phyloP scores from a whole-genome alignment of 2,113 vertebrate genomes.

The Varanus salvator region DNA sequence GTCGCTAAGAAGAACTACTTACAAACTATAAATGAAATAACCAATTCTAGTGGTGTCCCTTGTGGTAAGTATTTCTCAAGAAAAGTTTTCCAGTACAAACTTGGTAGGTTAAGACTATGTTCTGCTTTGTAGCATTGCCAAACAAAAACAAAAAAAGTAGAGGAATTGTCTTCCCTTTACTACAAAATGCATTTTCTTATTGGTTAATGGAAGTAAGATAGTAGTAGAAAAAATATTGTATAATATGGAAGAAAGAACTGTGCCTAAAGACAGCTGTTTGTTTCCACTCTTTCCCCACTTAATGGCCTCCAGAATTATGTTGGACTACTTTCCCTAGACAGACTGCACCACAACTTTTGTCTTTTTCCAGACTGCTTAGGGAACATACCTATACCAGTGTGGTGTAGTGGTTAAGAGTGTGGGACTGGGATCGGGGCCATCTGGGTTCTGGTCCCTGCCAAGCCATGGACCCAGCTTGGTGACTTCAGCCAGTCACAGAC shows the following conservation, averaged over 20 bases:
- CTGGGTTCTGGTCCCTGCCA: too few species aligned
- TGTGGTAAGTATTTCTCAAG: not conserved
- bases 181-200: not conserved
- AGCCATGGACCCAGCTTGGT: too few species aligned
- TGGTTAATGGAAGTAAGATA: not conserved
- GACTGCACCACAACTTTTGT: too few species aligned
- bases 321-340: too few species aligned
- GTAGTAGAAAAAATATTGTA: not conserved
- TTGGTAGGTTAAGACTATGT: not conserved
- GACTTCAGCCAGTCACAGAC: too few species aligned
- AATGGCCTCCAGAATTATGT: too few species aligned
- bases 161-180: not conserved
- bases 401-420: too few species aligned
- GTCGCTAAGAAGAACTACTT: constrained; percentile 12
- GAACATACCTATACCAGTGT: too few species aligned
- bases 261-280: not conserved
- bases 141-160: not conserved
- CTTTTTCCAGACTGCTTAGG: too few species aligned
- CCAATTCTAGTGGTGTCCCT: not conserved
- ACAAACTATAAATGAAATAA: not conserved
- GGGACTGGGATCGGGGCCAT: too few species aligned
- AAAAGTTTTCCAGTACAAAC: not conserved
- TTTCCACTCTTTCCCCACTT: not conserved
- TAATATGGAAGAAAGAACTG: too few species aligned
- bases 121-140: not conserved